Conservation (phyloP, 1,140 invertebrate species). For the Tetragnatha versicolor region DNA sequence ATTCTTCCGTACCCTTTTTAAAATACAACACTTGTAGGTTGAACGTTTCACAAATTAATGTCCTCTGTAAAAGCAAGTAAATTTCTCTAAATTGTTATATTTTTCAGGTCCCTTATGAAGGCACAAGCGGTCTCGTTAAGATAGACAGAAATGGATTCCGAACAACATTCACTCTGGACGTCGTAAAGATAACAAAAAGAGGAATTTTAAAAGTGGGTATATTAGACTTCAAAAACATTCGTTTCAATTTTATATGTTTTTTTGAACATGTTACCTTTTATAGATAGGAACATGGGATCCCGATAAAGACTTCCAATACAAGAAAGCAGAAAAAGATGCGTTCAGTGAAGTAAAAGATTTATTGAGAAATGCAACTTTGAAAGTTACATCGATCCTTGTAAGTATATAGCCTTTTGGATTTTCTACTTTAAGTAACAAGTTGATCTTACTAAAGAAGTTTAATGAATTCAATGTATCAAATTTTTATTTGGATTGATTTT, state of each 20-base stretch:
- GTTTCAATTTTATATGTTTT: neutral
- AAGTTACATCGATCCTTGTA: conserved; percentile 89
- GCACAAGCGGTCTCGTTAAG: conserved; percentile 88
- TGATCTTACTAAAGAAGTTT: no score
- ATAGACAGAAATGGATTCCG: conserved; percentile 92
- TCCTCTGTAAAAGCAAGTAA: no score
- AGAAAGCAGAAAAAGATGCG: neutral
- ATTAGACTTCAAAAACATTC: neutral
- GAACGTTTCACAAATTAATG: no score
- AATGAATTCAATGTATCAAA: no score
- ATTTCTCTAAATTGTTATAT: no score
- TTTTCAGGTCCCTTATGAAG: conserved; percentile 63
- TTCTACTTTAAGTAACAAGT: neutral
- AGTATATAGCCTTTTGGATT: conserved; percentile 62
- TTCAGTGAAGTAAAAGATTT: conserved; percentile 5
- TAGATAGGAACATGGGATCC: conserved; percentile 71
- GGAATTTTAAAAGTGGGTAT: conserved; percentile 17
- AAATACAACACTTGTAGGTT: no score
- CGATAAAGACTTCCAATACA: conserved; percentile 64
- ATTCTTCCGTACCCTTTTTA: no score
- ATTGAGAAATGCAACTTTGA: conserved; percentile 70
- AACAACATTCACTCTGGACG: conserved; percentile 86
- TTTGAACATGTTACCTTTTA: neutral
- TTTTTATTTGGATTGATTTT: no score
- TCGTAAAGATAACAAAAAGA: conserved; percentile 68